A percentile compares a stretch with the other conserved stretches of the same genome.
Conservation (phyloP, 2,113 vertebrate genomes). For the Xenus cinereus region DNA sequence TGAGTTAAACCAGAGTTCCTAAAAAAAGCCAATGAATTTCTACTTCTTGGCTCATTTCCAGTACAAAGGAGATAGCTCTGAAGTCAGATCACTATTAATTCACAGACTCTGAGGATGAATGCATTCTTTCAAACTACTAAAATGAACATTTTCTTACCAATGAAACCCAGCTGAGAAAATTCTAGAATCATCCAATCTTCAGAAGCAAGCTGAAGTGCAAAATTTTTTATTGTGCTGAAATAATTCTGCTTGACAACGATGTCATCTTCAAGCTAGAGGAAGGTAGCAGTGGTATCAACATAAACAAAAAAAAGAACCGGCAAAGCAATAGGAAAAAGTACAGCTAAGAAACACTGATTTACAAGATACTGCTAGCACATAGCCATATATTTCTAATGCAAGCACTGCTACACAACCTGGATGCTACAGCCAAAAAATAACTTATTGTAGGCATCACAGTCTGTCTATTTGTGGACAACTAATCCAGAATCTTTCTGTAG, state of each 20-base stretch:
- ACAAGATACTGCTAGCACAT: background rate
- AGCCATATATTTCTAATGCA: background rate
- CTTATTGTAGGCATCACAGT: background rate
- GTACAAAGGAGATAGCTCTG: slow-evolving; percentile 1
- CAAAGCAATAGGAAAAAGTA: slow-evolving; percentile 1
- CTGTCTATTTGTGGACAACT: background rate
- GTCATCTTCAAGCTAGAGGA: slow-evolving; percentile 93
- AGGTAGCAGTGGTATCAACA: slow-evolving; percentile 15
- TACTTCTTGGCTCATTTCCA: background rate
- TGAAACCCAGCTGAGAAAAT: slow-evolving; percentile 98
- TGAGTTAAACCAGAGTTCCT: background rate
- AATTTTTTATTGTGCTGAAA: slow-evolving; percentile 99
- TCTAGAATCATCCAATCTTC: slow-evolving; percentile 99
- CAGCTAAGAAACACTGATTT: background rate
- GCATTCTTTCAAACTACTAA: background rate
- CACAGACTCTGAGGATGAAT: background rate
- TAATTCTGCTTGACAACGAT: slow-evolving; percentile 99
- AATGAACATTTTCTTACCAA: slow-evolving; percentile 80
- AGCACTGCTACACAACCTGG: background rate
- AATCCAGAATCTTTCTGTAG: background rate
- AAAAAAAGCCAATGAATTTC: background rate
- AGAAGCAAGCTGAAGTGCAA: slow-evolving; percentile 94
- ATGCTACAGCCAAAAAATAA: background rate
- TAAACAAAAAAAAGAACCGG: background rate
- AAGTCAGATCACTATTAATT: background rate